phyloP scores from a whole-genome alignment of 1,140 invertebrate species.

The Vollenhovia emeryi region DNA sequence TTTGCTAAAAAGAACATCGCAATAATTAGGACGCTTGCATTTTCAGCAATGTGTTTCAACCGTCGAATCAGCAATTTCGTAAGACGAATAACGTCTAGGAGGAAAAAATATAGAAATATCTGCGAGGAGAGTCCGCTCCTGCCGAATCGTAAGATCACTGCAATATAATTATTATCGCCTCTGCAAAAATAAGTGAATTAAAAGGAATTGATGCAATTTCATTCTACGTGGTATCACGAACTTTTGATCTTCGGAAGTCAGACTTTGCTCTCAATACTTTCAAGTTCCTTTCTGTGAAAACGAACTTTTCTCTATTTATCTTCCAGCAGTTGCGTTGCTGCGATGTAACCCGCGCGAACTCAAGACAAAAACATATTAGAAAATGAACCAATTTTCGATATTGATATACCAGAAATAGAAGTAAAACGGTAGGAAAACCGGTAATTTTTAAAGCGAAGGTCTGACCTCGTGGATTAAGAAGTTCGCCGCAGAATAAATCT shows the following conservation, averaged over 20 bases:
- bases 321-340: background rate
- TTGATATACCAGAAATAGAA: background rate
- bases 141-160: conserved; percentile 68
- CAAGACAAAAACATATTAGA: background rate
- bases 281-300: background rate
- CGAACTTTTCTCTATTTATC: background rate
- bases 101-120: conserved; percentile 78
- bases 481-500: conserved; percentile 34
- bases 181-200: conserved; percentile 52
- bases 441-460: background rate
- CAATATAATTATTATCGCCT: conserved; percentile 17
- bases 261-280: background rate
- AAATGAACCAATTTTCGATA: background rate
- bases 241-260: conserved; percentile 1
- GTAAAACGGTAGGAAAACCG: background rate
- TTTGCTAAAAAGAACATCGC: background rate
- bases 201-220: conserved; percentile 49
- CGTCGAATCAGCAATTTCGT: conserved; percentile 76
- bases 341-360: background rate
- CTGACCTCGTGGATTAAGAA: background rate
- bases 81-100: conserved; percentile 68
- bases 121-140: conserved; percentile 79
- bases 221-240: conserved; percentile 27
- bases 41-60: conserved; percentile 84
- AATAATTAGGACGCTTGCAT: background rate